Evolutionary conservation across 2,113 vertebrate species (phyloP), one percentile per base, ranked within the genome.

Genomic region (Planiliza haematocheilus): DNA sequence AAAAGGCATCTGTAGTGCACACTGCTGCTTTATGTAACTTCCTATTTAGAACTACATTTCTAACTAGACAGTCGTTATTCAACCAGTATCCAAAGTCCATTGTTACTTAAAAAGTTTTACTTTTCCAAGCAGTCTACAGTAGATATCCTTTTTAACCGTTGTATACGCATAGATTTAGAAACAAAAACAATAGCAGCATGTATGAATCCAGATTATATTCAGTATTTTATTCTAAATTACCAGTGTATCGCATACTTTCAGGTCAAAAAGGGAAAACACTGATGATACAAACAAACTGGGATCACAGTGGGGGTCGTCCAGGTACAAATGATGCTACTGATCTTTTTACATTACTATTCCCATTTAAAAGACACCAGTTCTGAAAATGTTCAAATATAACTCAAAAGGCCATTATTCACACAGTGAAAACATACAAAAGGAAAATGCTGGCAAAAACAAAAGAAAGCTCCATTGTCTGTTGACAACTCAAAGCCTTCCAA

Each of bases 241-340:
- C 36, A 60, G 55, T 18, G 48, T 7, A 41, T 6, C 11, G 34
- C 57, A 0, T 30, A 13, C 14, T 58, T 8, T 16, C 21, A n/a
- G n/a, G n/a, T 16, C 21, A 59, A 50, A 50, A 57, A 4, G 43
- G 17, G 18, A 51, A 43, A 58, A 59, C 34, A 66, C 39, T 51
- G 51, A 59, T 8, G 0, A 45, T 11, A 60, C 10, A 34, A 55
- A 34, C 12, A 30, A 30, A 30, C 3, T 30, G 24, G 24, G 24
- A 30, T 30, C 24, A 30, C 24, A 30, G 24, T n/a, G n/a, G n/a
- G n/a, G n/a, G n/a, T n/a, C n/a, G 24, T 30, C 24, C 24, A 30
- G 24, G 24, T 30, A 30, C 24, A 30, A 5, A 30, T 30, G 24
- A 30, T 30, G 24, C 2, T 1, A 4, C 13, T 5, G 14, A 11